Conservation (phyloP, 2,113 vertebrate species). For the Brachypodius melanocephalos region DNA sequence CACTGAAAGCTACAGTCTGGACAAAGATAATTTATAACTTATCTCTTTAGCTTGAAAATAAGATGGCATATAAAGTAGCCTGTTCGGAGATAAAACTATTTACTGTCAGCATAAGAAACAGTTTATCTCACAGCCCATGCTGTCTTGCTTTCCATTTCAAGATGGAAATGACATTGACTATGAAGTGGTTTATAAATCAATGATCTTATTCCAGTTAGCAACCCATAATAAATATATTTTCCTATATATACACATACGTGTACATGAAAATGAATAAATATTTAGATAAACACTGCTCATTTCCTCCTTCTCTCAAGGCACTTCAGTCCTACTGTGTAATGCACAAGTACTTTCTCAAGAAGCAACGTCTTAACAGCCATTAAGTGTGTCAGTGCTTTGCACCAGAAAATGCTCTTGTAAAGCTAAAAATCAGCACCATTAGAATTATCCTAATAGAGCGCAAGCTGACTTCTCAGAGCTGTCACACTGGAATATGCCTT, state of each 20-base stretch:
- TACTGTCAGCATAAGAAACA: neutral
- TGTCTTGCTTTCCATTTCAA: neutral
- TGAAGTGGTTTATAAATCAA: conserved; percentile 3
- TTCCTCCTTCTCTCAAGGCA: neutral
- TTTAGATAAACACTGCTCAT: neutral
- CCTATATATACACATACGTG: neutral
- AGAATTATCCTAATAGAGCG: neutral
- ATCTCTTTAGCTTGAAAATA: neutral
- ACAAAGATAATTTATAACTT: neutral
- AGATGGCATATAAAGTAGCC: neutral
- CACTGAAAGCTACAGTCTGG: neutral
- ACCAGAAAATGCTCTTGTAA: neutral
- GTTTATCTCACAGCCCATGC: neutral
- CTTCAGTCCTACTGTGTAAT: neutral
- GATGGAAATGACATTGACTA: neutral
- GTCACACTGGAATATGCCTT: neutral
- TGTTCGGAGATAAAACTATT: neutral
- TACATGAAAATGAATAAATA: conserved; percentile 2
- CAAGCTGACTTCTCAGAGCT: neutral
- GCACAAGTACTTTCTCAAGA: neutral
- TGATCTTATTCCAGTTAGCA: neutral
- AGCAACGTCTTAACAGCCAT: neutral
- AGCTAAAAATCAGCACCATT: neutral
- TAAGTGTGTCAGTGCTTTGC: neutral
- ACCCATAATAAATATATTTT: conserved; percentile 4